Percentiles rank a stretch among this genome's conserved stretches.
phyloP scores from a whole-genome alignment of 64 coral and sea anemone species.

The Actinia equina region DNA sequence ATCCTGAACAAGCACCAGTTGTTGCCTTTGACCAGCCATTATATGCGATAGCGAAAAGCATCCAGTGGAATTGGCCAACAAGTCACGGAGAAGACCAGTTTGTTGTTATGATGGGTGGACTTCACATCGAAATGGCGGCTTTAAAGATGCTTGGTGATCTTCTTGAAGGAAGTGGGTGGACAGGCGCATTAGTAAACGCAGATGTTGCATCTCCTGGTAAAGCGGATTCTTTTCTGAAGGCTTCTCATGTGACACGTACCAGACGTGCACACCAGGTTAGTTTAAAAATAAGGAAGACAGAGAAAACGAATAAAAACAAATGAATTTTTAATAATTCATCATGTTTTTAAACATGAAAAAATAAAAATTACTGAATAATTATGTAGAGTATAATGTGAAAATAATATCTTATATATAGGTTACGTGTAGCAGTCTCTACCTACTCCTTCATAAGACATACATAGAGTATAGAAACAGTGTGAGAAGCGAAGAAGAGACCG shows the following conservation, averaged over 20 bases:
- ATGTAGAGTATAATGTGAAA: no score
- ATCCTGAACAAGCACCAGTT: no score
- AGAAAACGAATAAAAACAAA: no score
- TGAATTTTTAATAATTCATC: no score
- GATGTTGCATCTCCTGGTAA: slow-evolving; percentile 32
- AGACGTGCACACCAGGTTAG: slow-evolving; percentile 56
- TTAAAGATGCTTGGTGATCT: slow-evolving; percentile 40
- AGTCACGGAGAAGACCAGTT: slow-evolving; percentile 35
- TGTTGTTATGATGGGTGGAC: slow-evolving; percentile 37
- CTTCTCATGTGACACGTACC: slow-evolving; percentile 35
- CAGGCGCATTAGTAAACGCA: slow-evolving; percentile 27
- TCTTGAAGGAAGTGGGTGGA: slow-evolving; percentile 38
- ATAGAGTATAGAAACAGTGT: not conserved
- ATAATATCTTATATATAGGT: no score
- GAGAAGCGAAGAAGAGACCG: not conserved
- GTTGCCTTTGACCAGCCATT: slow-evolving; percentile 4
- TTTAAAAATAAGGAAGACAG: no score
- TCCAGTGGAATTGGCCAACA: slow-evolving; percentile 44
- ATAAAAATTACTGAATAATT: no score
- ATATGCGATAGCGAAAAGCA: slow-evolving; percentile 48
- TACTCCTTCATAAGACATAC: slow-evolving; percentile 6
- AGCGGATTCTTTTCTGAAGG: slow-evolving; percentile 50
- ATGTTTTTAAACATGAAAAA: no score
- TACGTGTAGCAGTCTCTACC: not conserved
- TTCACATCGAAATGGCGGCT: slow-evolving; percentile 34